Conservation (phyloP, 2,113 vertebrate genomes). For the Speoplatyrhinus poulsoni region DNA sequence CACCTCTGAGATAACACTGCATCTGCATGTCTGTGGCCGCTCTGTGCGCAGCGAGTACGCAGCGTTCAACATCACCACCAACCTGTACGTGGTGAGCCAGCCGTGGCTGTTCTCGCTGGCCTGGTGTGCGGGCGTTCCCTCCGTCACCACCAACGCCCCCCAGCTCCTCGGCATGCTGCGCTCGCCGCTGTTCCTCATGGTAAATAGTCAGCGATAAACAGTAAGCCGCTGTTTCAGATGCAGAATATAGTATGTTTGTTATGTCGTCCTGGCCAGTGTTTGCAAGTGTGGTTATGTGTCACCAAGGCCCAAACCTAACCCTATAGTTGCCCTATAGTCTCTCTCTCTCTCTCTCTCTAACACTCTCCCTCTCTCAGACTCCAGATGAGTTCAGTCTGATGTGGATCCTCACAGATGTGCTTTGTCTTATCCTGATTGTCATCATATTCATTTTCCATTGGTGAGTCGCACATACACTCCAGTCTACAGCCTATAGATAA, state of each 20-base stretch:
- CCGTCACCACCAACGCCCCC: slow-evolving; percentile 86
- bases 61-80: slow-evolving; percentile 84
- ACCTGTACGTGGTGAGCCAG: slow-evolving; percentile 87
- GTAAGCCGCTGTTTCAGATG: too few species aligned
- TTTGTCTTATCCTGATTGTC: slow-evolving; percentile 75
- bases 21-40: neutral
- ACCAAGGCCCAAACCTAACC: neutral
- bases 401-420: slow-evolving; percentile 83
- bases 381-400: slow-evolving; percentile 79
- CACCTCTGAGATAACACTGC: neutral
- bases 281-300: neutral
- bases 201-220: slow-evolving; percentile 57
- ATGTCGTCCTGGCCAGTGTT: neutral
- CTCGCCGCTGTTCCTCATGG: slow-evolving; percentile 86
- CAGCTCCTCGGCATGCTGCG: slow-evolving; percentile 72
- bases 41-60: slow-evolving; percentile 62
- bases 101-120: slow-evolving; percentile 92
- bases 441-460: slow-evolving; percentile 82
- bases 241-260: too few species aligned
- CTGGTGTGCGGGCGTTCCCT: slow-evolving; percentile 87
- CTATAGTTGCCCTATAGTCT: neutral
- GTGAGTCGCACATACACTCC: slow-evolving; percentile 67
- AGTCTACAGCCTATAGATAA: neutral
- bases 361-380: slow-evolving; percentile 71
- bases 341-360: neutral